Percentiles rank a stretch among this genome's conserved stretches.
Conservation (phyloP, 2,113 vertebrate genomes). For the Aythya baeri region DNA sequence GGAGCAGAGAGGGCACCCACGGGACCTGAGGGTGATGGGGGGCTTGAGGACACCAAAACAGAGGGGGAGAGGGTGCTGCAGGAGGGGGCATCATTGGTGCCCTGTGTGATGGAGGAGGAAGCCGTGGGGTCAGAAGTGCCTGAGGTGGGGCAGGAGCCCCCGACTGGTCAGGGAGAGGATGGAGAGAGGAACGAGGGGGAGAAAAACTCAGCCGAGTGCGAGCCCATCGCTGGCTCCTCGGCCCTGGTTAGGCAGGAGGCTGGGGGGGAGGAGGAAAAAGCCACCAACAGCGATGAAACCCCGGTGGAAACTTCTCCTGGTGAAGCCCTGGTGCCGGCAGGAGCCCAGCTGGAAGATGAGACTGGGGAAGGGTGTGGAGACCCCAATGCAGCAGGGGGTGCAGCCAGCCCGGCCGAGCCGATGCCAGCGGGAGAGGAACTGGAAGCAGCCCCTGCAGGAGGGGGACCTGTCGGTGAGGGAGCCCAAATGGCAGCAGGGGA, state of each 20-base stretch:
- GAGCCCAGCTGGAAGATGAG: neutral
- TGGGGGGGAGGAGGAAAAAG: neutral
- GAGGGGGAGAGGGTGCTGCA: too few relatives aligned
- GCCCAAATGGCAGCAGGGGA: neutral
- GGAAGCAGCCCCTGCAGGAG: neutral
- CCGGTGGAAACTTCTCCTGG: neutral
- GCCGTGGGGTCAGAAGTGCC: neutral
- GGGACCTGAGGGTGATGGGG: neutral
- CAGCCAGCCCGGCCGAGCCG: accelerated
- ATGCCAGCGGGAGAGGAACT: neutral
- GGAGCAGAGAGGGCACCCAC: neutral
- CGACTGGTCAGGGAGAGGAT: accelerated
- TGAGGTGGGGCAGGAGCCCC: neutral
- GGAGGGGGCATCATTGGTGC: neutral
- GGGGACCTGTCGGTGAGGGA: neutral
- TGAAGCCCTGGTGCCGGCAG: neutral
- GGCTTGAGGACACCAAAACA: neutral
- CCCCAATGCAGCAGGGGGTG: accelerated
- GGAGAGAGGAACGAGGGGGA: neutral
- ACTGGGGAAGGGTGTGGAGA: neutral
- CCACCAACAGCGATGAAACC: accelerated
- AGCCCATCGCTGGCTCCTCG: neutral
- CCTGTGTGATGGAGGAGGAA: neutral
- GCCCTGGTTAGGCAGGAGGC: neutral
- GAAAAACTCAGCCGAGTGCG: accelerated